Percentiles rank a stretch among this genome's conserved stretches.
Conservation (phyloP, 2,113 vertebrate species). For the Pontoporia blainvillei region DNA sequence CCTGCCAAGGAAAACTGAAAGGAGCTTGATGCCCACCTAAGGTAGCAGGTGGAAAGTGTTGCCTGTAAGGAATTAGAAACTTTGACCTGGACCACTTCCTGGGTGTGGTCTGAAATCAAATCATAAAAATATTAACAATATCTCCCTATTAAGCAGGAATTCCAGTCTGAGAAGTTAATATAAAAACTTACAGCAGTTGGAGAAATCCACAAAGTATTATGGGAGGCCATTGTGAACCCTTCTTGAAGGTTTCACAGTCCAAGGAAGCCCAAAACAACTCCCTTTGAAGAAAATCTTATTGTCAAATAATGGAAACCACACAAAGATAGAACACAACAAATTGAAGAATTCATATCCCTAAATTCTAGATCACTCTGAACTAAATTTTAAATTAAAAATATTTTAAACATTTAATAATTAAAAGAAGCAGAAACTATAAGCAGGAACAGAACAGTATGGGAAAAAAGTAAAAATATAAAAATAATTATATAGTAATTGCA, state of each 20-base stretch:
- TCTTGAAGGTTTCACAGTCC: neutral
- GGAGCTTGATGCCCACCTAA: neutral
- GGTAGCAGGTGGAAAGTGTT: neutral
- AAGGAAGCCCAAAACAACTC: neutral
- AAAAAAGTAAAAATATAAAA: neutral
- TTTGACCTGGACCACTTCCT: neutral
- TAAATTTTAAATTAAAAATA: neutral
- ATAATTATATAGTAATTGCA: neutral
- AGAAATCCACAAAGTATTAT: neutral
- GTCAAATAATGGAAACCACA: neutral
- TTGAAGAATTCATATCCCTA: neutral
- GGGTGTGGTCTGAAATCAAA: neutral
- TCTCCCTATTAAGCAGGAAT: neutral
- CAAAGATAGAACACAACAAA: neutral
- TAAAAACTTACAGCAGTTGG: neutral
- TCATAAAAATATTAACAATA: neutral
- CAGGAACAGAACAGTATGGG: neutral
- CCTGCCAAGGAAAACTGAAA: neutral
- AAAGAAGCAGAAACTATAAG: neutral
- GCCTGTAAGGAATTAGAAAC: neutral
- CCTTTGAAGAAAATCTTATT: neutral
- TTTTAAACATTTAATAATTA: conserved; percentile 18
- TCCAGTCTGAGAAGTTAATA: neutral
- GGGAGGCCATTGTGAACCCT: neutral
- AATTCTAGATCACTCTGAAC: neutral